Evolutionary conservation across 1,140 invertebrate genomes (phyloP), one percentile per base, ranked within the genome.

Genomic region (Drosophila nigrodunni): DNA sequence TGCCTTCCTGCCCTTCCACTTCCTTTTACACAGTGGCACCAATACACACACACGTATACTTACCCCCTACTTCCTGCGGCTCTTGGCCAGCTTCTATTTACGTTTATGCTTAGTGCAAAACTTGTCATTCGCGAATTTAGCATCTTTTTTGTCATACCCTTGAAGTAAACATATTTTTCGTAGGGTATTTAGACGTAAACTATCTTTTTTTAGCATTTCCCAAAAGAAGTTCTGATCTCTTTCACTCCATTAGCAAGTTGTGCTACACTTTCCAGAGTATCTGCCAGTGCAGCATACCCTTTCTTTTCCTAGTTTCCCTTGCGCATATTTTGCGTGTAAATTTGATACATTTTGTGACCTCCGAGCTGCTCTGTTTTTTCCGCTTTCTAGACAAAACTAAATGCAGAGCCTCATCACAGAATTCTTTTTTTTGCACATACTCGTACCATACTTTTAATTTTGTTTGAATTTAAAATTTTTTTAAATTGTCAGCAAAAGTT

Each of bases 41-140:
- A 34, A 5, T 35, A 34, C 49, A 55, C 9, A 54, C 37, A 43
- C 43, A 68, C n/a, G 7, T 35, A 25, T 15, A 39, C 44, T n/a
- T 34, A 25, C 6, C 39, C 39, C 54, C 10, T 34, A 35, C 52
- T 52, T 55, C 10, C 11, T 7, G 7, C 41, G 18, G 21, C 46
- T 47, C 18, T 66, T 30, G 50, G 65, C 70, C 50, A 50, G 58
- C 52, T 55, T 77, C 66, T 88, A 88, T 87, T 88, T 87, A 73
- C 74, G 41, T 78, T 85, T 43, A 77, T 89, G 83, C 77, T 89
- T 88, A 88, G 85, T 88, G 83, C 83, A 89, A 80, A 88, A 88
- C 83, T 88, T 88, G 83, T 80, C 83, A 88, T 88, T 88, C 80
- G 85, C 83, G 88, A 88, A 80, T 88, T 88, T 85, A 89, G 85